Conservation (phyloP, 2,113 vertebrate genomes). For the Halichoeres trimaculatus region DNA sequence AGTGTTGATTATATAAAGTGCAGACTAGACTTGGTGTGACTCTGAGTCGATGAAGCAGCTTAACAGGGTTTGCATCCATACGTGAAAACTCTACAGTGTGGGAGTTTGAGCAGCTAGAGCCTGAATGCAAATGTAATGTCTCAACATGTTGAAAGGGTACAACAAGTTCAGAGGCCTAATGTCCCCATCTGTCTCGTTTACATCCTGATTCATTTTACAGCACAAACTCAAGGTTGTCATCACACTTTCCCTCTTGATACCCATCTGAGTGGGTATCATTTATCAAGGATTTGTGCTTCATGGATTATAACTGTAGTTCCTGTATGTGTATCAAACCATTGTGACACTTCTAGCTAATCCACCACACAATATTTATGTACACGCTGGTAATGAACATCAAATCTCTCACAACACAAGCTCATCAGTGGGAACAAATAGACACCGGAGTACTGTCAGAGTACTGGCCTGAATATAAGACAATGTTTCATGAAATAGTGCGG, state of each 20-base stretch:
- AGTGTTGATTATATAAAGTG: constrained; percentile 16
- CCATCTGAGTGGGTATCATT: background rate
- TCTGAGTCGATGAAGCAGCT: constrained; percentile 17
- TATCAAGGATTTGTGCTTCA: constrained; percentile 15
- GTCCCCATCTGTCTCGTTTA: constrained; percentile 34
- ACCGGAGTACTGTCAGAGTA: constrained; percentile 38
- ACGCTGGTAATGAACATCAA: constrained; percentile 42
- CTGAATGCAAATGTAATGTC: constrained; percentile 13
- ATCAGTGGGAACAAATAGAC: constrained; percentile 52
- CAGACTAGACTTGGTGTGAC: constrained; percentile 21
- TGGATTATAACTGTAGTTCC: background rate
- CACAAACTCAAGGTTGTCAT: constrained; percentile 43
- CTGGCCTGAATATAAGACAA: constrained; percentile 55
- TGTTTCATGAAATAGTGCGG: background rate
- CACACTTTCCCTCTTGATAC: constrained; percentile 20
- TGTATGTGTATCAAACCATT: constrained; percentile 15
- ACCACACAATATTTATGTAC: constrained; percentile 49
- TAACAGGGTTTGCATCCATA: constrained; percentile 39
- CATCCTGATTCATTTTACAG: constrained; percentile 33
- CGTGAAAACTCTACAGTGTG: constrained; percentile 30
- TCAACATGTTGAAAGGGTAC: constrained; percentile 15
- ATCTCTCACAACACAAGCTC: constrained; percentile 63
- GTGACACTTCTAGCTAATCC: constrained; percentile 36
- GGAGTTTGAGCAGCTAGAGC: constrained; percentile 1
- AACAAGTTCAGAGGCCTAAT: constrained; percentile 13